These are phyloP conservation scores for Leptarthrus brevirostris DNA, from an alignment of 2,888 invertebrate species.

Conservation along the genomic window DNA sequence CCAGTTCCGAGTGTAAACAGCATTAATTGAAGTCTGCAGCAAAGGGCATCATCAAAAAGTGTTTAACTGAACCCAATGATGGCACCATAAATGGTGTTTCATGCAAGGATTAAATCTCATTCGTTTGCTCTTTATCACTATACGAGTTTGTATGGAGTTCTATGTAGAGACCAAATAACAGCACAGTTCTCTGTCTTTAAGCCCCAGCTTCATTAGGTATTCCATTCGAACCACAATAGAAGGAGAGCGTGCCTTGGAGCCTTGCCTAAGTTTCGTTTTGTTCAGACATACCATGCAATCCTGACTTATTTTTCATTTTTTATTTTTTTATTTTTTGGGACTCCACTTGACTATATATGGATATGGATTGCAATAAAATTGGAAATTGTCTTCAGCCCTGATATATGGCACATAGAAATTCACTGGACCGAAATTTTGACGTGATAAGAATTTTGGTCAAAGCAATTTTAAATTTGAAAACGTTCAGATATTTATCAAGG, in stretches of 20 bases:
- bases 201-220: conserved; percentile 27
- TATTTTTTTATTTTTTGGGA: background rate
- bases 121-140: conserved; percentile 13
- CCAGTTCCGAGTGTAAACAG: conserved; percentile 31
- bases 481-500: background rate
- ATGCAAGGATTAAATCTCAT: conserved; percentile 14
- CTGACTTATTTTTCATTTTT: background rate
- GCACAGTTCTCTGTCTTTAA: conserved; percentile 19
- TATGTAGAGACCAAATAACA: conserved; percentile 9
- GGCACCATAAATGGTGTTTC: conserved; percentile 24
- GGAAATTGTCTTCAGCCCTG: conserved; percentile 20
- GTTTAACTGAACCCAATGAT: conserved; percentile 22
- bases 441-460: conserved; percentile 18
- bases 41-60: background rate
- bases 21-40: conserved; percentile 31
- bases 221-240: conserved; percentile 32
- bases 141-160: background rate
- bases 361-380: conserved; percentile 3
- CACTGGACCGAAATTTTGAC: conserved; percentile 10
- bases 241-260: conserved; percentile 24
- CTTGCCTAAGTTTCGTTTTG: conserved; percentile 33
- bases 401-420: conserved; percentile 17
- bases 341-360: background rate
- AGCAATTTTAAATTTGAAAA: background rate
- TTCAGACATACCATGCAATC: background rate